Base-by-base conservation (phyloP, 2,113 vertebrate species). In the Edolisoma coerulescens region DNA sequence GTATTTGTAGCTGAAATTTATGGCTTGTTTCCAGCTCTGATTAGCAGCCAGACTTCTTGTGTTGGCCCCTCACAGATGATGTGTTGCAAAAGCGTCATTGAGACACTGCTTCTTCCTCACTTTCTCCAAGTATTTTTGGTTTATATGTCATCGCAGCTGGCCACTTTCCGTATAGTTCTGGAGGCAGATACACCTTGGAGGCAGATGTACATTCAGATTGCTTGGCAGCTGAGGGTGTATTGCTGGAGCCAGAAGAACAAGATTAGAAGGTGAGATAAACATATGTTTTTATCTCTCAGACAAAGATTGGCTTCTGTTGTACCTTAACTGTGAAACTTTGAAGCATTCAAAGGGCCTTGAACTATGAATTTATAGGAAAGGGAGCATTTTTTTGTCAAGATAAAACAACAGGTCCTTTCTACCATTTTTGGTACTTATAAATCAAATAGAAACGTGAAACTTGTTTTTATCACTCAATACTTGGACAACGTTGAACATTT, bases 231-330 rank as follows among this genome's bases (percentile, higher is more conserved):
- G 85, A 95, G 75, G 30, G 11, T 81, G 64, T 60, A 74, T 63
- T 84, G 54, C 85, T 93, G 60, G 64, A 96, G 85, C 85, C 96
- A 95, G 75, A 50, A 86, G 90, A 92, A 85, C 85, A 94, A 90
- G 96, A 93, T 90, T 86, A 88, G 92, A 93, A 95, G 93, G 90
- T 93, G 93, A 95, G 68, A 92, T 94, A 95, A 96, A 94, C 85
- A 68, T 90, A 94, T 60, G 78, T 80, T 93, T 95, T 95, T 95
- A 92, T 77, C 89, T 91, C 60, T 74, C 47, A 92, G 77, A 84
- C 90, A 85, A 88, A 88, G 75, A 86, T 71, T 96, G 59, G 71
- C 75, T 95, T 90, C 63, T 84, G 75, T 67, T 68, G 35, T 70
- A 88, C 68, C 47, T 83, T 93, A 80, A 60, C 42, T 68, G 32